These are phyloP conservation scores for Pammene aurita DNA, from an alignment of 2,888 invertebrate species.

Conservation along the genomic window DNA sequence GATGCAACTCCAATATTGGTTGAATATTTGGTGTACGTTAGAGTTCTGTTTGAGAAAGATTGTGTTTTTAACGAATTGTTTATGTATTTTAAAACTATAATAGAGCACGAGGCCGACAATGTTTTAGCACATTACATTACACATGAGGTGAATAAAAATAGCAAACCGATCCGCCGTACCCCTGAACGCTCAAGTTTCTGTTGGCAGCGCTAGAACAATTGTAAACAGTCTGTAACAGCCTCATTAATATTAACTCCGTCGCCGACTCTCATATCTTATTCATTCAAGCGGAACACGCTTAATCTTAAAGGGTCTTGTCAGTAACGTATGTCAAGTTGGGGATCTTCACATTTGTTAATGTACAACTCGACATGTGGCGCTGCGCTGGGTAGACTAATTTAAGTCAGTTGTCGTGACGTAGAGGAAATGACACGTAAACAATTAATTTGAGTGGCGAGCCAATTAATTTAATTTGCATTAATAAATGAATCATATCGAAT, in stretches of 20 bases:
- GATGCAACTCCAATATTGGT: no score
- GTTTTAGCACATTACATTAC: no score
- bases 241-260: constrained; percentile 54
- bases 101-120: no score
- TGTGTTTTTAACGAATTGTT: no score
- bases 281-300: constrained; percentile 51
- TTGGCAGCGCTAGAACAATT: constrained; percentile 45
- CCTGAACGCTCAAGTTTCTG: background rate
- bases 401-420: background rate
- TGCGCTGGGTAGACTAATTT: constrained; percentile 15
- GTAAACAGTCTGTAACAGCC: constrained; percentile 52
- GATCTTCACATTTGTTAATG: constrained; percentile 37
- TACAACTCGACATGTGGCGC: constrained; percentile 22
- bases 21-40: no score
- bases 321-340: constrained; percentile 32
- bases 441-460: background rate
- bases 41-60: no score
- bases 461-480: constrained; percentile 1
- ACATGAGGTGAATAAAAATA: background rate
- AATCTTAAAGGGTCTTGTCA: constrained; percentile 47
- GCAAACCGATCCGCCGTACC: background rate
- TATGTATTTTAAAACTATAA: no score
- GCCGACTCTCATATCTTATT: constrained; percentile 53
- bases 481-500: background rate
- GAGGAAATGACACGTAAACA: constrained; percentile 8